Conservation (phyloP, 2,797 vertebrate genomes). For the Dryobates pubescens region DNA sequence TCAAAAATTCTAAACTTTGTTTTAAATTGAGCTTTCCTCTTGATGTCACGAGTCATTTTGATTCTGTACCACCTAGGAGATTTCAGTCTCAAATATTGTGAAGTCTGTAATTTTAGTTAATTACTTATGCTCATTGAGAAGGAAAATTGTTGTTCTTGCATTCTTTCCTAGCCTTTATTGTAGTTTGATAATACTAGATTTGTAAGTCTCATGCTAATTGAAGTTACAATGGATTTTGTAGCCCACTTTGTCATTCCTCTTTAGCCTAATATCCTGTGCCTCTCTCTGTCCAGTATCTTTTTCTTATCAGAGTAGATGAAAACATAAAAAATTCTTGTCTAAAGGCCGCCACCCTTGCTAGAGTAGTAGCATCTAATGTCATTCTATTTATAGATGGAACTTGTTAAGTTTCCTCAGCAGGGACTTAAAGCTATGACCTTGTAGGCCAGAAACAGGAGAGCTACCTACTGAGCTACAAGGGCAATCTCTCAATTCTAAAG, state of each 20-base stretch:
- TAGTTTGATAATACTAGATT: background rate
- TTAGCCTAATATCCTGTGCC: background rate
- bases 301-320: slow-evolving; percentile 23
- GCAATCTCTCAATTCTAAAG: slow-evolving; percentile 68
- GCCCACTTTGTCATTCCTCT: background rate
- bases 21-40: background rate
- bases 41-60: background rate
- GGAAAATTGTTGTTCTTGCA: background rate
- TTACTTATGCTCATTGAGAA: background rate
- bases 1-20: background rate
- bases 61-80: background rate
- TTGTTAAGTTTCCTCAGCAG: slow-evolving; percentile 74
- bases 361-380: slow-evolving; percentile 48
- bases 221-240: slow-evolving; percentile 8
- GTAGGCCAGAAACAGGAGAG: slow-evolving; percentile 69
- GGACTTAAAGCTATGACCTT: slow-evolving; percentile 65
- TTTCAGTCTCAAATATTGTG: background rate
- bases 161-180: background rate
- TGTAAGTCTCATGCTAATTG: background rate
- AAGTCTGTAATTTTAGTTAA: background rate
- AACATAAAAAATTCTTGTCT: slow-evolving; percentile 34
- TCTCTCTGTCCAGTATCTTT: background rate
- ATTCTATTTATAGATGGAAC: slow-evolving; percentile 71
- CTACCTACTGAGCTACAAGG: slow-evolving; percentile 68
- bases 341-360: slow-evolving; percentile 63